These are phyloP conservation scores for Cheilosia variabilis DNA, from an alignment of 2,888 invertebrate species.

Conservation along the genomic window DNA sequence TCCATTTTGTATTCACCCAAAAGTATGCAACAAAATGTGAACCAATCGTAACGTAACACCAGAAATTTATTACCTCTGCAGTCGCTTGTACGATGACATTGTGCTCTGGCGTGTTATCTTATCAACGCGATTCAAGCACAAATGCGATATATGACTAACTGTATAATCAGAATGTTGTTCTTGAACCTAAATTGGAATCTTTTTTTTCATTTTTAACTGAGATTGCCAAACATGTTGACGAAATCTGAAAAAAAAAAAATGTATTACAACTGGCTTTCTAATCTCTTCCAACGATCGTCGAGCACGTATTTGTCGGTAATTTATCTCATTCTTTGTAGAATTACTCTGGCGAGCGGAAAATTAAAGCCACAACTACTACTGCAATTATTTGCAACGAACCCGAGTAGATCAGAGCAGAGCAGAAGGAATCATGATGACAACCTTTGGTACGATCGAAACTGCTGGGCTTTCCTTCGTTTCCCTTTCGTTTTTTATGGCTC, in stretches of 20 bases:
- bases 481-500: constrained; percentile 27
- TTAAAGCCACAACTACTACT: neutral
- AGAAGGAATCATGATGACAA: constrained; percentile 11
- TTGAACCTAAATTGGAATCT: constrained; percentile 44
- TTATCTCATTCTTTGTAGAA: constrained; percentile 8
- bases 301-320: constrained; percentile 14
- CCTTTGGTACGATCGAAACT: constrained; percentile 17
- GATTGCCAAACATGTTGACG: constrained; percentile 24
- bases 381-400: neutral
- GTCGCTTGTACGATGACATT: constrained; percentile 20
- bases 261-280: constrained; percentile 3
- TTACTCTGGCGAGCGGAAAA: neutral
- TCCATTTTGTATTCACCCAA: neutral
- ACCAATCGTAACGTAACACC: constrained; percentile 12
- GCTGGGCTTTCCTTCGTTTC: constrained; percentile 3
- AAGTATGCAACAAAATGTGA: neutral
- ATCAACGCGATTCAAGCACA: constrained; percentile 32
- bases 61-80: neutral
- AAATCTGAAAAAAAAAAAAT: neutral
- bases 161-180: constrained; percentile 35
- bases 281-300: neutral
- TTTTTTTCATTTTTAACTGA: neutral
- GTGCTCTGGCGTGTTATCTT: constrained; percentile 21
- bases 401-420: too few relatives aligned
- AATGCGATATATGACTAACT: constrained; percentile 18